Evolutionary conservation across 2,113 vertebrate species (phyloP).

Genomic region (Laticauda colubrina): DNA sequence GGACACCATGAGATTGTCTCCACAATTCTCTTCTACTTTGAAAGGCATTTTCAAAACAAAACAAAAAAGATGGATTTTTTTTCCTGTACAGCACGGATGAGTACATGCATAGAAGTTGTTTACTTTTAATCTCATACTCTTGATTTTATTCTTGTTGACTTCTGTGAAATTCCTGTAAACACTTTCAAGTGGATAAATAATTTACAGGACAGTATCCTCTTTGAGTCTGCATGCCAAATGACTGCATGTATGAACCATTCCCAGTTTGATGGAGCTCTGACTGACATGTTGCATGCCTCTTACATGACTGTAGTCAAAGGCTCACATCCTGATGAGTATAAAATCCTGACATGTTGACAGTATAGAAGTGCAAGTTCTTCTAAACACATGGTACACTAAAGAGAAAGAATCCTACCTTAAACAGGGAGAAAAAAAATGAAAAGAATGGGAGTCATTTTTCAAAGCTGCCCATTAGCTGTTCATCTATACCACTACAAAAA

Average conservation of each 20-base stretch:
- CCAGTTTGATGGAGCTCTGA: neutral
- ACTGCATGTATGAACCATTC: neutral
- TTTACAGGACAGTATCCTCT: neutral
- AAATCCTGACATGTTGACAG: neutral
- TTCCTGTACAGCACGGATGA: neutral
- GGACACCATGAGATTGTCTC: neutral
- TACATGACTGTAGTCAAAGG: neutral
- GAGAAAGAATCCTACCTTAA: neutral
- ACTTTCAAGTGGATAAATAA: neutral
- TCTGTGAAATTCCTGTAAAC: conserved; percentile 1
- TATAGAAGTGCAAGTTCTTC: neutral
- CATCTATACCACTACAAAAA: neutral
- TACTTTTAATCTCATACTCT: neutral
- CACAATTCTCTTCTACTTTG: neutral
- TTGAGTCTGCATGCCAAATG: neutral
- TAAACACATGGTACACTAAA: neutral
- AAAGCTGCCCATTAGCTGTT: no score
- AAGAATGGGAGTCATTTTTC: neutral
- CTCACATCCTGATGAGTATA: neutral
- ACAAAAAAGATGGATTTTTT: neutral
- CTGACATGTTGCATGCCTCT: neutral
- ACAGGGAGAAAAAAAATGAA: neutral
- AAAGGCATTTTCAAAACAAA: neutral
- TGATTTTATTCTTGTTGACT: neutral
- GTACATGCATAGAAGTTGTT: neutral